Evolutionary conservation across 2,797 vertebrate species (phyloP).

Genomic region (Siniperca scherzeri): DNA sequence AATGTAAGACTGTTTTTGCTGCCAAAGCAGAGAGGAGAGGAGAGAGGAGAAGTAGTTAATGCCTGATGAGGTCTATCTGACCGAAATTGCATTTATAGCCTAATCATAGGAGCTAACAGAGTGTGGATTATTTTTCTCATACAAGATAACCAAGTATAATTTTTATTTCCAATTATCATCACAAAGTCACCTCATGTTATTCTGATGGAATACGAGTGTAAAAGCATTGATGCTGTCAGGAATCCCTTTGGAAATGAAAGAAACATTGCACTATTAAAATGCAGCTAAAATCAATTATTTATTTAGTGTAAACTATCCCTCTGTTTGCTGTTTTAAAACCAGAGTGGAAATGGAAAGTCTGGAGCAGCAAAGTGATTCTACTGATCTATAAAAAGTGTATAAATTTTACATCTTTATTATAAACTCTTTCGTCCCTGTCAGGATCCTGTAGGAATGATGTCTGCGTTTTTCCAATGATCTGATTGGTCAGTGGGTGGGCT

Average conservation of each 20-base stretch:
- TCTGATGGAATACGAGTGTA: not conserved
- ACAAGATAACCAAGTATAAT: not conserved
- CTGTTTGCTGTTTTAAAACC: not conserved
- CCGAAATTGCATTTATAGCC: not conserved
- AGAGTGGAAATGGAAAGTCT: not conserved
- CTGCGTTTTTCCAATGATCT: too few species aligned
- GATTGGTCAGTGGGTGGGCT: too few species aligned
- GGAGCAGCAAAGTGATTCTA: not conserved
- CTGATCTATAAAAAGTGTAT: too few species aligned
- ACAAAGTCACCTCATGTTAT: not conserved
- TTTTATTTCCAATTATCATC: too few species aligned
- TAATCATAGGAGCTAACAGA: not conserved
- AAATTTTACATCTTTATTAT: too few species aligned
- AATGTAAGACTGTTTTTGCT: not conserved
- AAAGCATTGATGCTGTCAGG: not conserved
- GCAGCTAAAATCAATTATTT: not conserved
- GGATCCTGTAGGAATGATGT: too few species aligned
- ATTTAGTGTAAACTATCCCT: not conserved
- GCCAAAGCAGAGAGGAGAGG: too few species aligned
- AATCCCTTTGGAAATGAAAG: not conserved
- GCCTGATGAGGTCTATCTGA: not conserved
- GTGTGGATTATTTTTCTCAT: not conserved
- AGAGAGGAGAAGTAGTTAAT: not conserved
- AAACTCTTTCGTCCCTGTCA: too few species aligned
- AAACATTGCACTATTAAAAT: too few species aligned